Percentiles rank a stretch among this genome's conserved stretches.
Evolutionary conservation across 2,797 vertebrate species (phyloP).

Genomic region (Sebastes jordani): DNA sequence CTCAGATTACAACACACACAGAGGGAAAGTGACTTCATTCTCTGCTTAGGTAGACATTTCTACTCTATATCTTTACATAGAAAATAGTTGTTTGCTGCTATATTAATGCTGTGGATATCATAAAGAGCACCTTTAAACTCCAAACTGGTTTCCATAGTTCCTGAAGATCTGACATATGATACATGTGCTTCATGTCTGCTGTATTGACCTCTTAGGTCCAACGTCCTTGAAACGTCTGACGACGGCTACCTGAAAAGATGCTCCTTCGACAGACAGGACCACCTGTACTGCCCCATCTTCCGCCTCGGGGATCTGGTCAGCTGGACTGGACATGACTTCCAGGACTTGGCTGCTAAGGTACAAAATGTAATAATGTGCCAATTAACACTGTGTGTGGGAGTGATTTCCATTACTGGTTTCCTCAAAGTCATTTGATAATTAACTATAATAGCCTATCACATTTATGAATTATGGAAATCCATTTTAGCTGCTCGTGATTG

Average conservation of each 20-base stretch:
- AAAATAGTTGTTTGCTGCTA: no score
- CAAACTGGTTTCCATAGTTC: neutral
- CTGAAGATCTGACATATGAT: neutral
- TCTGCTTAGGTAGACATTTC: no score
- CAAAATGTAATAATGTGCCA: neutral
- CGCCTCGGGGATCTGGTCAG: slow-evolving; percentile 85
- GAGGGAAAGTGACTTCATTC: no score
- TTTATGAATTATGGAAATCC: neutral
- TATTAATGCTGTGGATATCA: no score
- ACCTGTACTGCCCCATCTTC: slow-evolving; percentile 95
- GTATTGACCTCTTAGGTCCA: slow-evolving; percentile 80
- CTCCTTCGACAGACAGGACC: slow-evolving; percentile 75
- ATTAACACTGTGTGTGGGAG: neutral
- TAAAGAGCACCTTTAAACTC: no score
- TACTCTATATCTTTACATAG: no score
- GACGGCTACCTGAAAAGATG: slow-evolving; percentile 89
- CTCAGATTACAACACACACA: no score
- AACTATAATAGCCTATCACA: neutral
- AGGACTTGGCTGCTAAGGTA: slow-evolving; percentile 89
- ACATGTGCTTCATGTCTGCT: neutral
- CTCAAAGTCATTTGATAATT: neutral
- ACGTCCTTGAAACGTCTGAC: slow-evolving; percentile 83
- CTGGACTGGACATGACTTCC: slow-evolving; percentile 86
- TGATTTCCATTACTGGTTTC: neutral
- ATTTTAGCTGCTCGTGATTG: neutral